Evolutionary conservation across 1,140 invertebrate genomes (phyloP).

Genomic region (Pseudomyrmex concolor): DNA sequence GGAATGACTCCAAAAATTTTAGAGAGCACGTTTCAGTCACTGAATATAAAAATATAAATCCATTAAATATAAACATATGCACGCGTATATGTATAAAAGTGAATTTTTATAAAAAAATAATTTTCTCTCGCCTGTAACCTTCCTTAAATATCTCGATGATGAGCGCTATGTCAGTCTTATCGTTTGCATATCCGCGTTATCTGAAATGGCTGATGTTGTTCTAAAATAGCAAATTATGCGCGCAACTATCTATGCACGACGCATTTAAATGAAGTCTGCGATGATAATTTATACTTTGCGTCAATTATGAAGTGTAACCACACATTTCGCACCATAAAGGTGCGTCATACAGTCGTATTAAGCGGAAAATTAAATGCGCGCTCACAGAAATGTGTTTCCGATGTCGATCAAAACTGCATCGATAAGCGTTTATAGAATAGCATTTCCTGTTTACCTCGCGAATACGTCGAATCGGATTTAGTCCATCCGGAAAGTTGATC

Average conservation of each 20-base stretch:
- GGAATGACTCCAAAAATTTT: too few species aligned
- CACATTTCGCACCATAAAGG: background rate
- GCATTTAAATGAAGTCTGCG: background rate
- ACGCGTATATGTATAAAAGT: too few species aligned
- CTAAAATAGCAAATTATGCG: background rate
- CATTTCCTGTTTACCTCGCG: constrained; percentile 46
- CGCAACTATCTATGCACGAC: background rate
- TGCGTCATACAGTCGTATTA: background rate
- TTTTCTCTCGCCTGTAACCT: too few species aligned
- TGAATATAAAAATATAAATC: too few species aligned
- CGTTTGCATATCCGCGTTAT: background rate
- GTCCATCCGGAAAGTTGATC: constrained; percentile 43
- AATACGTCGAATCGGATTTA: constrained; percentile 6
- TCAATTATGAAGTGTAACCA: background rate
- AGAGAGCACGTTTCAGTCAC: too few species aligned
- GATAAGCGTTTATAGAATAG: constrained; percentile 47
- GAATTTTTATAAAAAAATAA: too few species aligned
- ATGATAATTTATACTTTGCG: constrained; percentile 13
- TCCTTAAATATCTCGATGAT: too few species aligned
- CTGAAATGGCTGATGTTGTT: background rate
- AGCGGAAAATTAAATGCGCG: constrained; percentile 23
- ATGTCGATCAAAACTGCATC: constrained; percentile 4
- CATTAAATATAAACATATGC: too few species aligned
- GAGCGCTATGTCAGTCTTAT: too few species aligned
- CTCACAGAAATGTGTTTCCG: background rate